Base-by-base conservation (phyloP, 2,113 vertebrate species). In the Ciconia stormi region DNA sequence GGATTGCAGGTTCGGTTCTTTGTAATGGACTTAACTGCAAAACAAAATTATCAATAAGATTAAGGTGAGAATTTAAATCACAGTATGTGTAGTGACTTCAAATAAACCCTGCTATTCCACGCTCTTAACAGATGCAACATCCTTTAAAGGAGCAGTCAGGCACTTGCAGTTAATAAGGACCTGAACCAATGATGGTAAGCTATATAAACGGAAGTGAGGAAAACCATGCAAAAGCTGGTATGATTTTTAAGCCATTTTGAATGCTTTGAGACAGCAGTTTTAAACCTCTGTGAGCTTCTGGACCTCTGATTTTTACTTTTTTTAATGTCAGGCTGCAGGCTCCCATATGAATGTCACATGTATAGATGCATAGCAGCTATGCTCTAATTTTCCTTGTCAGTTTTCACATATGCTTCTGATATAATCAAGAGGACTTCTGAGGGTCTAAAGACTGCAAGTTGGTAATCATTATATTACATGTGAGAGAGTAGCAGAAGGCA, bases 301-400 rank as follows among this genome's bases (percentile, higher is more conserved):
- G 27, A 52, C 4, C 10, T 47, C 11, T 81, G 32, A 36, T 76
- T 79, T 44, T 15, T 26, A 7, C 32, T 53, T 17, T 25, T 50
- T 56, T 65, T 46, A 10, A 49, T 26, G 34, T n/a, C 14, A 55
- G 23, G 4, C 23, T 72, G 11, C 17, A 63, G n/a, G 32, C 5
- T 34, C 23, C 15, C 17, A 5, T 30, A 21, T 38, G 25, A 53
- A 53, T 10, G 21, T 30, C 32, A 47, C 0, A 1, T 11, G 5
- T 32, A 11, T 1, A 21, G 8, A 34, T 38, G 11, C 3, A 30
- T 5, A 20, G 1, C 5, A 63, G 5, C 29, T 23, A 0, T 19
- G 7, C 27, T 76, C 14, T 55, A 14, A 1, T 12, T 46, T 89
- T 83, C 16, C 16, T 22, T 32, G 7, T 21, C 18, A 32, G 11